Conservation (phyloP, 1,140 invertebrate genomes). For the Calephelis nemesis region DNA sequence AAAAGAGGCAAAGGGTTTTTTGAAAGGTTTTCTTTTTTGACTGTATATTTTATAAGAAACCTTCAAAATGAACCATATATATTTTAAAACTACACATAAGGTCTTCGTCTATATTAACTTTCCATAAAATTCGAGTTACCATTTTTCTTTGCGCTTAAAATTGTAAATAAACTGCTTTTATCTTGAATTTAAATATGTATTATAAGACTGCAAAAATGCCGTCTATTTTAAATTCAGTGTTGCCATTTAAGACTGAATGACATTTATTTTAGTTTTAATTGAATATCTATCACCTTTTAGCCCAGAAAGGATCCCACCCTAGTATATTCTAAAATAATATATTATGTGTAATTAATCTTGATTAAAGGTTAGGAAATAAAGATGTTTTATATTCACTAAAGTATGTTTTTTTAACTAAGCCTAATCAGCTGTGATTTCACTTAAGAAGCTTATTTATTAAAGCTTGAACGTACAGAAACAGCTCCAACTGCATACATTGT, state of each 20-base stretch:
- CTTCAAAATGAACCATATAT: slow-evolving; percentile 67
- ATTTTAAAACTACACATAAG: slow-evolving; percentile 41
- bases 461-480: too few species aligned
- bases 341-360: slow-evolving; percentile 47
- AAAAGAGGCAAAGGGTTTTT: slow-evolving; percentile 72
- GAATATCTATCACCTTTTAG: slow-evolving; percentile 38
- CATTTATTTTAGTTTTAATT: slow-evolving; percentile 46
- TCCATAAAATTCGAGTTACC: slow-evolving; percentile 72
- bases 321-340: slow-evolving; percentile 44
- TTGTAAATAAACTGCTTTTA: slow-evolving; percentile 62
- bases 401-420: slow-evolving; percentile 31
- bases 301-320: slow-evolving; percentile 63
- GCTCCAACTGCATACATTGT: too few species aligned
- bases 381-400: slow-evolving; percentile 57
- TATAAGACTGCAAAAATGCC: slow-evolving; percentile 30
- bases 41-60: slow-evolving; percentile 70
- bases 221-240: slow-evolving; percentile 52
- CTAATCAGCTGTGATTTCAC: neutral
- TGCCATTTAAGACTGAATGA: slow-evolving; percentile 69
- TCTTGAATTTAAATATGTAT: slow-evolving; percentile 36
- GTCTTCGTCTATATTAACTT: slow-evolving; percentile 48
- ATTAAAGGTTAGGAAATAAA: slow-evolving; percentile 56
- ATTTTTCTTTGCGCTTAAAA: slow-evolving; percentile 59
- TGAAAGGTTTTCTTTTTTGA: slow-evolving; percentile 64
- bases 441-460: too few species aligned